Percentiles rank a stretch among this genome's conserved stretches.
These are phyloP conservation scores for Cyprinus carpio DNA, from an alignment of 2,113 vertebrate species.

Conservation along the genomic window DNA sequence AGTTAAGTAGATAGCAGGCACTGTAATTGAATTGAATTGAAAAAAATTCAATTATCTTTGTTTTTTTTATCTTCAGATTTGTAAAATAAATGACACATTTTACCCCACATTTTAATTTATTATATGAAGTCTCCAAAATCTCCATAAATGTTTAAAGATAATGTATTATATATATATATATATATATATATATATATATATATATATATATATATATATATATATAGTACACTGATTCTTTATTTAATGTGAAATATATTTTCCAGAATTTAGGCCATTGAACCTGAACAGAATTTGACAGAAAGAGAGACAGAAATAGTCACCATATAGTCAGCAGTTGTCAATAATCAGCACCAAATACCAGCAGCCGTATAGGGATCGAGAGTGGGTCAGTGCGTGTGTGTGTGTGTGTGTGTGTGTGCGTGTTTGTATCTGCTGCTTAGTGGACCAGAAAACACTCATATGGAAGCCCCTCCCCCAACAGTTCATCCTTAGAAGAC, in stretches of 20 bases:
- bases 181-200: too few relatives aligned
- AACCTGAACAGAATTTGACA: background rate
- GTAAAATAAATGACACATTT: background rate
- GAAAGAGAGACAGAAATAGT: background rate
- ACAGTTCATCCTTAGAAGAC: conserved; percentile 5
- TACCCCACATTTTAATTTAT: background rate
- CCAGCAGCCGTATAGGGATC: background rate
- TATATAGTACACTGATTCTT: background rate
- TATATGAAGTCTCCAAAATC: background rate
- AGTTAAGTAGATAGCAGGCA: background rate
- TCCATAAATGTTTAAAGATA: background rate
- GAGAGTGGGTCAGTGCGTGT: conserved; percentile 40
- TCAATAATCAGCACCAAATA: conserved; percentile 1
- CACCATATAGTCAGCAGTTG: background rate
- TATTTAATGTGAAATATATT: background rate
- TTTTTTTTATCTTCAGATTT: background rate
- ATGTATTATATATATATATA: background rate
- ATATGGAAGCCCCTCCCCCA: conserved; percentile 25
- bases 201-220: too few relatives aligned
- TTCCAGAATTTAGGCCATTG: background rate
- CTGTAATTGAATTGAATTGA: background rate
- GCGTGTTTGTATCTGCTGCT: conserved; percentile 55
- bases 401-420: conserved; percentile 55
- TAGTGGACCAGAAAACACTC: conserved; percentile 48
- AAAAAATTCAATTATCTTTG: background rate